A percentile compares a stretch with the other conserved stretches of the same genome.
Evolutionary conservation across 2,888 invertebrate genomes (phyloP).

Genomic region (Lasioglossum oenotherae): DNA sequence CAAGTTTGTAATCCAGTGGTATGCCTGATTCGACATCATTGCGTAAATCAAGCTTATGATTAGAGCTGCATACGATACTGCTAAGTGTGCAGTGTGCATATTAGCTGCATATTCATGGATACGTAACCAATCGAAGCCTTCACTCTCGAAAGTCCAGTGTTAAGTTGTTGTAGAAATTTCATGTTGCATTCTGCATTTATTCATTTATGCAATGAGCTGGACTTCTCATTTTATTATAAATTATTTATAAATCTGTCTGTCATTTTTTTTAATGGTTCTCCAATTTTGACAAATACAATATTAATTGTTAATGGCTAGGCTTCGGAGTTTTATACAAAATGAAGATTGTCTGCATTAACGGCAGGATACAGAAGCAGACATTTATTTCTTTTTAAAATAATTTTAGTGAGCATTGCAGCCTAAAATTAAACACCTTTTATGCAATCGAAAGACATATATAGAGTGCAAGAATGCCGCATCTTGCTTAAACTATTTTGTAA

Average conservation of each 20-base stretch:
- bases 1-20: not conserved
- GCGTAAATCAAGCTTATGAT: not conserved
- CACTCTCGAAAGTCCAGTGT: not conserved
- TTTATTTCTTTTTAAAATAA: not conserved
- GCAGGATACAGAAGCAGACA: not conserved
- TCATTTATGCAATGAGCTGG: too few species aligned
- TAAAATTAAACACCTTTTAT: not conserved
- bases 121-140: slow-evolving; percentile 1
- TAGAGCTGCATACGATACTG: not conserved
- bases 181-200: not conserved
- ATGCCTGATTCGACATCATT: not conserved
- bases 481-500: not conserved
- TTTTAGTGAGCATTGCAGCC: not conserved
- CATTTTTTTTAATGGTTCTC: not conserved
- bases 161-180: not conserved
- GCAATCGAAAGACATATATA: not conserved
- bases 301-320: too few species aligned
- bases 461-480: not conserved
- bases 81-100: not conserved
- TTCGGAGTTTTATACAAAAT: too few species aligned
- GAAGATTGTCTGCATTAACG: too few species aligned
- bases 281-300: not conserved
- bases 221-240: not conserved
- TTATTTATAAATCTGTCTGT: not conserved
- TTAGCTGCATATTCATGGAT: not conserved